Conservation (phyloP, 2,113 vertebrate species). For the Plectropomus leopardus region DNA sequence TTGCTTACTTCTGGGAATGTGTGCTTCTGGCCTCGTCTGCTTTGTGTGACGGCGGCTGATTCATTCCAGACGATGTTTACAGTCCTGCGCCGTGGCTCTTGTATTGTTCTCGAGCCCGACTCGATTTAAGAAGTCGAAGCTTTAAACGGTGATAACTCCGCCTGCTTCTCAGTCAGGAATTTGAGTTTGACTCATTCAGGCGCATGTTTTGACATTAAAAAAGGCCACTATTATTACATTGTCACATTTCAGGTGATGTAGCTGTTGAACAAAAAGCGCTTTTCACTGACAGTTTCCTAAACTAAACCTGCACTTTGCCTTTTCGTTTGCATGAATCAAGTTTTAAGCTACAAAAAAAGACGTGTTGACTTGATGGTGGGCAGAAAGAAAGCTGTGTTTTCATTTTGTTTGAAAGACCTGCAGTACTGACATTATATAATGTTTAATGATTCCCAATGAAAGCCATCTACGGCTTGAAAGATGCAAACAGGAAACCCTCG, state of each 20-base stretch:
- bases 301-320: background rate
- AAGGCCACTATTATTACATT: background rate
- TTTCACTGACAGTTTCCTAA: background rate
- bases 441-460: constrained; percentile 16
- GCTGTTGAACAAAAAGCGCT: background rate
- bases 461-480: background rate
- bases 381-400: background rate
- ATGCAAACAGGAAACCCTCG: constrained; percentile 22
- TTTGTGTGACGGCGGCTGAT: constrained; percentile 22
- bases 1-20: constrained; percentile 25
- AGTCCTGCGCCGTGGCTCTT: constrained; percentile 11
- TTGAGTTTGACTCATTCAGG: background rate
- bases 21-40: constrained; percentile 9
- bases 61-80: constrained; percentile 45
- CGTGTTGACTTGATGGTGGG: background rate
- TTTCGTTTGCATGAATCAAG: background rate
- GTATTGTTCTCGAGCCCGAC: background rate
- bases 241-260: constrained; percentile 26
- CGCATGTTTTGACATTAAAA: background rate
- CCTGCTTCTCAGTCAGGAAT: background rate
- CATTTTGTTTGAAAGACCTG: background rate
- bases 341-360: background rate
- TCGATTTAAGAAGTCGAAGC: background rate
- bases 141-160: background rate
- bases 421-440: background rate